Conservation (phyloP, 2,113 vertebrate genomes). For the Sylvietta virens region DNA sequence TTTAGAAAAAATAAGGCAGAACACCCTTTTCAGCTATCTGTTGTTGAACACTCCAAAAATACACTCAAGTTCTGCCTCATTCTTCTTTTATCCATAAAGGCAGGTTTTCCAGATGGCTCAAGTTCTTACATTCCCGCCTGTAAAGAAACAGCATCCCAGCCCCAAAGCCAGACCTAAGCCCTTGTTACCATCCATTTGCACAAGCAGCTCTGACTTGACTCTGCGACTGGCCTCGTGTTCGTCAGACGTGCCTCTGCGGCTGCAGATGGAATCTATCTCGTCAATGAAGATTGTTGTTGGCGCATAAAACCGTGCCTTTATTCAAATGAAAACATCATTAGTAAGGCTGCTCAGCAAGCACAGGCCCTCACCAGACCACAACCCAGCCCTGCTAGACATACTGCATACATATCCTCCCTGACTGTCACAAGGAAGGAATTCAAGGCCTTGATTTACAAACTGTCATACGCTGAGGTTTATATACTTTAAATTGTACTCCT, state of each 20-base stretch:
- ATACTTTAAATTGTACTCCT: background rate
- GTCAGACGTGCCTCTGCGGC: conserved; percentile 78
- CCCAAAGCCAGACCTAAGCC: background rate
- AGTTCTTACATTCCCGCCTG: background rate
- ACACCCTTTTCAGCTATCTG: background rate
- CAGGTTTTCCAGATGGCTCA: background rate
- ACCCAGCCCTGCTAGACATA: background rate
- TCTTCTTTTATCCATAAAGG: background rate
- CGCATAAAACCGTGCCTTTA: conserved; percentile 80
- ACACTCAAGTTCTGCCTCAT: background rate
- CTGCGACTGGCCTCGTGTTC: conserved; percentile 83
- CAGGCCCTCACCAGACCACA: background rate
- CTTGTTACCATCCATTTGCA: conserved; percentile 82
- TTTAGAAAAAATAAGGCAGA: background rate
- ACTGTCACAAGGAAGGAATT: background rate
- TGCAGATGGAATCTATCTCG: conserved; percentile 83
- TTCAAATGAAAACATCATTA: conserved; percentile 24
- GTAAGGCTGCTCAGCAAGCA: conserved; percentile 1
- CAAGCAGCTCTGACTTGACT: conserved; percentile 82
- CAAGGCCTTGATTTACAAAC: background rate
- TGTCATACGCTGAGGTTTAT: background rate
- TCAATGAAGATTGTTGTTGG: conserved; percentile 83
- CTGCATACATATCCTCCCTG: background rate
- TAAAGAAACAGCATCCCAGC: background rate
- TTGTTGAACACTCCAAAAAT: background rate